These are phyloP conservation scores for Dromius quadrimaculatus DNA, from an alignment of 2,888 invertebrate genomes.

Conservation along the genomic window DNA sequence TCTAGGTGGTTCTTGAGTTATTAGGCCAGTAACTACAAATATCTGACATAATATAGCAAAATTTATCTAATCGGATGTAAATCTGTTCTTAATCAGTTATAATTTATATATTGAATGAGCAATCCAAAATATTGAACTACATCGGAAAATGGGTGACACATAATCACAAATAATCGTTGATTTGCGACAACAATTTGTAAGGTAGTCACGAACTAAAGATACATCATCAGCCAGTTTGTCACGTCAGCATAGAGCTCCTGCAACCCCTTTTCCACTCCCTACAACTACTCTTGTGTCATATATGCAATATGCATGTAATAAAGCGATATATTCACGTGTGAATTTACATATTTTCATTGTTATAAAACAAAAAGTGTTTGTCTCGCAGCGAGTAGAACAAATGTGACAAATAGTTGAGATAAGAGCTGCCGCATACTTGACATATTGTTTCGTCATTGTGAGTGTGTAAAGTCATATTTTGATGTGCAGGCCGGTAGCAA, in stretches of 20 bases:
- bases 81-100: too few species aligned
- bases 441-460: slow-evolving; percentile 24
- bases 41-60: too few species aligned
- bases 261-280: neutral
- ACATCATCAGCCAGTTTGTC: slow-evolving; percentile 40
- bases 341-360: slow-evolving; percentile 37
- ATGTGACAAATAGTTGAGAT: slow-evolving; percentile 14
- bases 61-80: too few species aligned
- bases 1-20: neutral
- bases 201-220: slow-evolving; percentile 33
- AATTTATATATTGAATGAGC: too few species aligned
- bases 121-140: slow-evolving; percentile 23
- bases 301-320: slow-evolving; percentile 24
- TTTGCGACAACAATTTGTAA: slow-evolving; percentile 34
- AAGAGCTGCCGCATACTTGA: slow-evolving; percentile 5
- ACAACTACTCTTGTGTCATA: too few species aligned
- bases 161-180: slow-evolving; percentile 30
- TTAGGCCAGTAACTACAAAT: neutral
- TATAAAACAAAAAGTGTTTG: slow-evolving; percentile 32
- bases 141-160: slow-evolving; percentile 11
- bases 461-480: slow-evolving; percentile 22
- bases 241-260: slow-evolving; percentile 10
- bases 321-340: slow-evolving; percentile 32
- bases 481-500: too few species aligned
- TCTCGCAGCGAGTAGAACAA: slow-evolving; percentile 13